Evolutionary conservation across 2,888 invertebrate species (phyloP), one percentile per base, ranked within the genome.

Genomic region (Dendrolimus houi): DNA sequence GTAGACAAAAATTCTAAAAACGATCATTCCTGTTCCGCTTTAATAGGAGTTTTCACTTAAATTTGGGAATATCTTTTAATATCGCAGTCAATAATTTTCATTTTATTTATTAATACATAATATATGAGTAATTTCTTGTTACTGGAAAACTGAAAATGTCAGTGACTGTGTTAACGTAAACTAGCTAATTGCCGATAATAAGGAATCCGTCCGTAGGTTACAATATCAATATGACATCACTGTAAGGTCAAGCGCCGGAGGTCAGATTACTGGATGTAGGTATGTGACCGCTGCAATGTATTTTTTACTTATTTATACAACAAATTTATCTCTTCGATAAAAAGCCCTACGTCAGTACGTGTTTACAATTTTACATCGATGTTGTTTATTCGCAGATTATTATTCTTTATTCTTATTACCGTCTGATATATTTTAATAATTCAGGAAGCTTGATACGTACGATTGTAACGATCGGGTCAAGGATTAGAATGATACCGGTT

Each of bases 251-350:
- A 63, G 61, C 56, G 52, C 59, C 63, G 59, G 17, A 64, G 59
- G 58, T 62, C 58, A 68, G 69, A 70, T 71, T 69, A 64, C 52
- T 58, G 63, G 62, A 47, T 47, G 47, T 47, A 29, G 29, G 60
- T 64, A 62, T 62, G 56, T 70, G 77, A 75, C 75, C 75, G 68
- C 68, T 64, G 59, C 59, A 59, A 60, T 60, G 64, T 62, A 61
- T 63, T 68, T 71, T 68, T 70, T 63, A 65, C 63, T 70, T 72
- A 67, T 70, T 72, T 70, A 61, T 66, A 55, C 41, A 41, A 65
- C 60, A 59, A 63, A 60, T 53, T 67, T 71, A 71, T 70, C 68
- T 42, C 53, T 10, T 53, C 58, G 69, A 75, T 74, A 74, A 62
- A 57, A 54, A 41, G 17, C 55, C 40, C 52, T 54, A 57, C 57